Conservation (phyloP, 1,140 invertebrate genomes). For the Cepaea nemoralis region DNA sequence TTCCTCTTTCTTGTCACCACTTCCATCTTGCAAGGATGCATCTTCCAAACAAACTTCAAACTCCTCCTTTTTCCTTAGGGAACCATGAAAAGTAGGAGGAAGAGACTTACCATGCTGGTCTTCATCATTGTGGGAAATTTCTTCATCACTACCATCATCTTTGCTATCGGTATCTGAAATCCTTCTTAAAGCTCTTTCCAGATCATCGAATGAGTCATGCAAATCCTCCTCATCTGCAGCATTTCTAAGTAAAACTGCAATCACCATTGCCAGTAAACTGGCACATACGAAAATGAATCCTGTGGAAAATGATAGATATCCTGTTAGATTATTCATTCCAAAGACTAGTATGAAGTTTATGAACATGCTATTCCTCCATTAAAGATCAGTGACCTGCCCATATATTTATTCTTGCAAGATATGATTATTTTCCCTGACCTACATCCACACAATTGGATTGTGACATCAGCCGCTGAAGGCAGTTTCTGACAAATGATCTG, state of each 20-base stretch:
- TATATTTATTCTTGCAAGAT: no score
- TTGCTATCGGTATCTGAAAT: slow-evolving; percentile 20
- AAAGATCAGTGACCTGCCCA: no score
- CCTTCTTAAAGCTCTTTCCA: slow-evolving; percentile 18
- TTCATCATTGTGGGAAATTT: background rate
- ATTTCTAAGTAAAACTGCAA: slow-evolving; percentile 13
- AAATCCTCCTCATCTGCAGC: slow-evolving; percentile 3
- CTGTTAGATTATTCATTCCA: no score
- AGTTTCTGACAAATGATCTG: no score
- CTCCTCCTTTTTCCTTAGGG: background rate
- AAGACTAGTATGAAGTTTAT: no score
- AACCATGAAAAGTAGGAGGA: background rate
- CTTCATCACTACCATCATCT: slow-evolving; percentile 1
- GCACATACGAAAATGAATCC: slow-evolving; percentile 20
- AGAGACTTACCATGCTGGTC: background rate
- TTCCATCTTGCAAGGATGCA: background rate
- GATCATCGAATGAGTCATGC: slow-evolving; percentile 23
- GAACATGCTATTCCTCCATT: no score
- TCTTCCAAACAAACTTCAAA: background rate
- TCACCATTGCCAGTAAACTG: slow-evolving; percentile 21
- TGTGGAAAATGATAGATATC: no score
- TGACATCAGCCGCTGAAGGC: no score
- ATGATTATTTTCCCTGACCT: no score
- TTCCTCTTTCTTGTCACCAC: background rate
- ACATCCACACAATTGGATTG: no score